These are phyloP conservation scores for Leptinotarsa juncta DNA, from an alignment of 2,888 invertebrate species.

Conservation along the genomic window DNA sequence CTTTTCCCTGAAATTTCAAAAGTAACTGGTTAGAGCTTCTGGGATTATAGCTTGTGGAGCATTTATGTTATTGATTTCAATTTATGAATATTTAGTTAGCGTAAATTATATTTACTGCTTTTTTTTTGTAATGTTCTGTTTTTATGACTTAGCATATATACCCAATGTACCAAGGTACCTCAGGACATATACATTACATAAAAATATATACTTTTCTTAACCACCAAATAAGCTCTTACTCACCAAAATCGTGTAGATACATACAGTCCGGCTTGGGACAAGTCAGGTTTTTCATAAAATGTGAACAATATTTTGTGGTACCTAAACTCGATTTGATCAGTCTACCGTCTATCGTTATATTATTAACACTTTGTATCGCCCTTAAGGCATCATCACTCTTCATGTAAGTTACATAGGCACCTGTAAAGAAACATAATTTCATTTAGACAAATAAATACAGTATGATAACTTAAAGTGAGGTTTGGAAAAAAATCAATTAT, in stretches of 20 bases:
- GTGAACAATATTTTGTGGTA: slow-evolving; percentile 99
- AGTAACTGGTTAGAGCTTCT: no score
- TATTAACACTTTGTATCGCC: slow-evolving; percentile 97
- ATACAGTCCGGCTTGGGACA: slow-evolving; percentile 99
- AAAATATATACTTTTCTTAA: not conserved
- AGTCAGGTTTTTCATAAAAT: slow-evolving; percentile 97
- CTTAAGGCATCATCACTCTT: slow-evolving; percentile 92
- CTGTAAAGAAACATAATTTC: slow-evolving; percentile 64
- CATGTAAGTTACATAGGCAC: slow-evolving; percentile 97
- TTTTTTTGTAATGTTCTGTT: no score
- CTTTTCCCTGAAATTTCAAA: no score
- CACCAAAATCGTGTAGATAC: slow-evolving; percentile 98
- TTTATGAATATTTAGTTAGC: no score
- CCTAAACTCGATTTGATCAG: slow-evolving; percentile 97
- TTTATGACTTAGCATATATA: no score
- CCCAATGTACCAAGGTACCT: no score
- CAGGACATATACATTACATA: not conserved
- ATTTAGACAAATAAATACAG: not conserved
- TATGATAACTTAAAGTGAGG: not conserved
- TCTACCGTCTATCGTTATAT: slow-evolving; percentile 94
- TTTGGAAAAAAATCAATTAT: not conserved
- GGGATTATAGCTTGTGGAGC: no score
- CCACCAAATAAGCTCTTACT: slow-evolving; percentile 45
- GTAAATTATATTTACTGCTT: no score
- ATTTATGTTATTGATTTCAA: no score